Evolutionary conservation across 2,797 vertebrate species (phyloP), one percentile per base, ranked within the genome.

Genomic region (Onychomys torridus): DNA sequence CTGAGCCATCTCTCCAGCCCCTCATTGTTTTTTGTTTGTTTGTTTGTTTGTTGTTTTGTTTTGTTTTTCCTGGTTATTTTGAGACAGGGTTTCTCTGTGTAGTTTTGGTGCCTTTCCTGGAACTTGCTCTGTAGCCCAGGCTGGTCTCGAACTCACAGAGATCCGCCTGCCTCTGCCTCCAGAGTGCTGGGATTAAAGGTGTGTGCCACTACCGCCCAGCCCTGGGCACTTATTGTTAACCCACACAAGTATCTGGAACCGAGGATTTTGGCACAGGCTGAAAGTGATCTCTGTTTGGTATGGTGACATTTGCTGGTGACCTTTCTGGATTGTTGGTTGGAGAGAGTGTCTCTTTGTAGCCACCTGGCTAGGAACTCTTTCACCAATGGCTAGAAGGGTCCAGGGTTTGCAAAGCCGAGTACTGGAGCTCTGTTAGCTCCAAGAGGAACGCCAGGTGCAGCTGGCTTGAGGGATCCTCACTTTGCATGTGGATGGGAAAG

Each of bases 211-310:
- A 52, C 52, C 13, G 13, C 52, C 52, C 0, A 13, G 52, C 52
- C 52, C 52, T 52, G 52, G n/a, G 43, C 52, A 29, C 83, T 37
- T 27, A 27, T 81, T 88, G 40, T 32, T 73, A 94, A 77, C 77
- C 82, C 76, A 63, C 77, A 92, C 21, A 59, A 27, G 55, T 46
- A 25, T 55, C 49, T 57, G 10, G 73, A 94, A 77, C 11, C 0
- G 16, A 63, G 59, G 90, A 69, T 77, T 91, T 91, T 78, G 89
- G 40, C 83, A 85, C 43, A 84, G 89, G 40, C 55, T 65, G 76
- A 59, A 91, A 46, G 63, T 89, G 16, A 49, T 78, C 57, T 81
- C 29, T 3, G 6, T 43, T 2, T 25, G 88, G 37, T 9, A 9
- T 34, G 73, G 55, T 83, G 52, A 76, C 67, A 49, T 93, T 57